Base-by-base conservation (phyloP, 2,797 vertebrate species). In the Paedocypris micromegethes region DNA sequence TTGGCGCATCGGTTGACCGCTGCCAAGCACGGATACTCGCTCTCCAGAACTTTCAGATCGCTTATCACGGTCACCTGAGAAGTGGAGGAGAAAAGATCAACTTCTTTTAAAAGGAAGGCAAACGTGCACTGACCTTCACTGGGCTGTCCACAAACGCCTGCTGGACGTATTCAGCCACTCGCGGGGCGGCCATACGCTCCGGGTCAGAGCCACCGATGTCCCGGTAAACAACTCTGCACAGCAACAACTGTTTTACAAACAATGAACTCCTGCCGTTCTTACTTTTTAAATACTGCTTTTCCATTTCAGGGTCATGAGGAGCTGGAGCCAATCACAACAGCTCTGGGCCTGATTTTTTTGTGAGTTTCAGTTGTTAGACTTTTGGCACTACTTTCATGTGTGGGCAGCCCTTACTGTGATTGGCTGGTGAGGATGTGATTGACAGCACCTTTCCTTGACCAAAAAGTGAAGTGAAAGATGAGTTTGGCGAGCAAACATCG, bases 171-270 rank as follows among this genome's bases (percentile, higher is more conserved):
- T 90, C 83, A 0, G 86, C 85, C 64, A 80, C 89, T 2, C 83
- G 85, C 5, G 90, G 91, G 9, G 91, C 86, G 2, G 91, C 90
- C 91, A 92, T 92, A 2, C 91, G 86, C 68, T 92, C 91, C 0
- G 91, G 91, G 72, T 92, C 91, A 0, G 91, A 91, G 55, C 91
- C 91, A 0, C 91, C 90, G 2, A 92, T 90, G 70, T 92, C 91
- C 2, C 91, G 87, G 59, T 77, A 92, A 0, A 83, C 89, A 66
- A 89, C 73, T 70, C 91, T 91, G 38, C 2, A 58, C 38, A 23
- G 23, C 23, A 23, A 23, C 6, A 38, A 6, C 50, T n/a, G 64
- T 45, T 60, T 42, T 47, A 8, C 8, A 47, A 5, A 47, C 46
- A 4, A 47, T 4, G 8, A 47, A 47, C 46, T 5, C 46, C 46